A percentile compares a stretch with the other conserved stretches of the same genome.
Evolutionary conservation across 2,888 invertebrate genomes (phyloP).

Genomic region (Autographa gamma): DNA sequence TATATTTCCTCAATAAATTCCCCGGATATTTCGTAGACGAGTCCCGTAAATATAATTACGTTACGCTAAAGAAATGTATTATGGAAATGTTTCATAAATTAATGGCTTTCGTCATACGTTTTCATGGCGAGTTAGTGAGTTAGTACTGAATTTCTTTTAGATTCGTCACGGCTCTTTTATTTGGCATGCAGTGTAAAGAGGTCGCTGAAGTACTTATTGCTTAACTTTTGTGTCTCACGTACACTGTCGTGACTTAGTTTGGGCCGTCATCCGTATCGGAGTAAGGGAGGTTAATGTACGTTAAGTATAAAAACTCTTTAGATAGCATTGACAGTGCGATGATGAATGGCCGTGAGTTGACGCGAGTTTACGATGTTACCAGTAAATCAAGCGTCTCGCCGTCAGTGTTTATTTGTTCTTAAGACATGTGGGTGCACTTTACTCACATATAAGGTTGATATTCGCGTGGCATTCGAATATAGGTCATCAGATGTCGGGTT

Average conservation of each 20-base stretch:
- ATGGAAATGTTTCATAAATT: slow-evolving; percentile 34
- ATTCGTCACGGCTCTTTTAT: slow-evolving; percentile 47
- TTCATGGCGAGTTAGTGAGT: slow-evolving; percentile 38
- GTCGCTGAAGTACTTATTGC: slow-evolving; percentile 35
- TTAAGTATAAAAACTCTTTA: slow-evolving; percentile 75
- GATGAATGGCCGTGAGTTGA: slow-evolving; percentile 77
- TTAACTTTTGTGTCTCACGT: slow-evolving; percentile 48
- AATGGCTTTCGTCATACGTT: slow-evolving; percentile 40
- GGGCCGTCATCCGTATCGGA: slow-evolving; percentile 63
- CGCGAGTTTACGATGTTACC: slow-evolving; percentile 67
- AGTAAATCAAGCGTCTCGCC: slow-evolving; percentile 63
- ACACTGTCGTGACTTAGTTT: slow-evolving; percentile 54
- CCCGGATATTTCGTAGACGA: slow-evolving; percentile 56
- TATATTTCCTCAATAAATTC: slow-evolving; percentile 67
- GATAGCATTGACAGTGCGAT: slow-evolving; percentile 81
- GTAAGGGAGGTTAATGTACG: slow-evolving; percentile 81
- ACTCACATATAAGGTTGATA: slow-evolving; percentile 15
- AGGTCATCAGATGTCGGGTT: slow-evolving; percentile 10
- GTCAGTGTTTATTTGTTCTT: slow-evolving; percentile 44
- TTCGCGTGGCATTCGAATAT: slow-evolving; percentile 10
- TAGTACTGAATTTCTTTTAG: slow-evolving; percentile 46
- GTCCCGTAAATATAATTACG: slow-evolving; percentile 27
- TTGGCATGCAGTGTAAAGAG: slow-evolving; percentile 49
- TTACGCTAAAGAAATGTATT: slow-evolving; percentile 23
- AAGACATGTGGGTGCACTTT: slow-evolving; percentile 8